Base-by-base conservation (phyloP, 1,140 invertebrate genomes). In the Tachypleus tridentatus region DNA sequence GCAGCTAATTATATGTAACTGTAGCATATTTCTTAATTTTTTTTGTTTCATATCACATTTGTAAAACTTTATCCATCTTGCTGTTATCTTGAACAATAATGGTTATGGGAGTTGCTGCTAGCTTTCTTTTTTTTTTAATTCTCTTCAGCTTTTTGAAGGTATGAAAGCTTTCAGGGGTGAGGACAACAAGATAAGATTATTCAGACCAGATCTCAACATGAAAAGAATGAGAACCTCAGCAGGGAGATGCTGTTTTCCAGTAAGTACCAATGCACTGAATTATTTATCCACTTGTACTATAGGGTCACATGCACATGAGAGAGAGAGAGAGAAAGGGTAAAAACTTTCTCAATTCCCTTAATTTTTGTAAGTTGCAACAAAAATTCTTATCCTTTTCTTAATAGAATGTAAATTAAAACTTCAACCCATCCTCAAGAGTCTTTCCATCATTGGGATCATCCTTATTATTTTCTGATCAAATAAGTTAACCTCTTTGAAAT, bases 151-250 rank as follows among this genome's bases (percentile, higher is more conserved):
- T 64, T 99, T 99, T 75, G 97, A 99, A 85, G 97, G 97, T 58
- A 86, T 98, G 85, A 99, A 99, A 80, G 95, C 95, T 0, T 98
- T 93, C 75, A 83, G 93, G 73, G 93, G 94, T n/a, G 80, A 84
- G 4, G 95, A 98, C 78, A 89, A 89, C 59, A 89, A 88, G 80
- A 91, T 99, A 62, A 82, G 94, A 69, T 77, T 99, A 67, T 99
- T 99, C 77, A 84, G 97, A 62, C 96, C 97, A 4, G 87, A 97
- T 56, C 78, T 94, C 72, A 99, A 99, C 76, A 94, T 99, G 89
- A 82, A 86, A 64, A 81, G 97, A 69, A 92, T 99, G 91, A 87
- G 91, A 70, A 73, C 79, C 57, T 88, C 93, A 9, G 93, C 97
- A 4, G 73, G 83, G 64, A 81, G 93, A 73, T 82, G 87, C n/a